These are phyloP conservation scores for Tupaia tana DNA, from an alignment of 2,113 vertebrate genomes.

Conservation along the genomic window DNA sequence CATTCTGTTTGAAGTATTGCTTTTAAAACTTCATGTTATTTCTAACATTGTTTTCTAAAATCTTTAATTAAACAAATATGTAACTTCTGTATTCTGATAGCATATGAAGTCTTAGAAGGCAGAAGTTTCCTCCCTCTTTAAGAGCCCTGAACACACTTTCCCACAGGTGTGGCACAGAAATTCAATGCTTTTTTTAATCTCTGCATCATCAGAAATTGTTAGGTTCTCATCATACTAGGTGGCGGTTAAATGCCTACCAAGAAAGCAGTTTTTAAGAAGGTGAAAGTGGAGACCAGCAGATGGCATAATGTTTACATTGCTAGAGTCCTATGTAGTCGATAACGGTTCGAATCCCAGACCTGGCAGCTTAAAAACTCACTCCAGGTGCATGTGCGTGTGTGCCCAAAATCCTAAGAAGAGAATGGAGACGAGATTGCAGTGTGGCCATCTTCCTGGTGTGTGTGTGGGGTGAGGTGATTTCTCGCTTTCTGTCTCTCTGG, in stretches of 20 bases:
- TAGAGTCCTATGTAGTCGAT: too few relatives aligned
- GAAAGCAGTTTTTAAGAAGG: neutral
- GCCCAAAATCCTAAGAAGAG: too few relatives aligned
- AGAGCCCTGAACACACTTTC: neutral
- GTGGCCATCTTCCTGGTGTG: too few relatives aligned
- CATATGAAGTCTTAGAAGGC: neutral
- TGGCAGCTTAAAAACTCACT: too few relatives aligned
- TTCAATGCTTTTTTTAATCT: neutral
- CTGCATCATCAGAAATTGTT: neutral
- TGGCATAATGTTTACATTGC: too few relatives aligned
- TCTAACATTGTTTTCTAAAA: slow-evolving; percentile 3
- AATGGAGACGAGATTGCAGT: too few relatives aligned
- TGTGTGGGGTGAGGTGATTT: too few relatives aligned
- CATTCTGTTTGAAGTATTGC: slow-evolving; percentile 42
- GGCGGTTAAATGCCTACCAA: neutral
- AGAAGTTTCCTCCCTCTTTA: neutral
- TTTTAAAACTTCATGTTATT: neutral
- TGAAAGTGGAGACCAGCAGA: neutral
- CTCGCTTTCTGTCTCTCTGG: too few relatives aligned
- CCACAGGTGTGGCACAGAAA: neutral
- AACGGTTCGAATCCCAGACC: too few relatives aligned
- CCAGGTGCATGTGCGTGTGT: too few relatives aligned
- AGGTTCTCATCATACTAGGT: neutral
- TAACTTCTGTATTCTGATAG: slow-evolving; percentile 44
- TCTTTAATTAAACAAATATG: slow-evolving; percentile 5